Conservation (phyloP, 2,113 vertebrate species). For the Alligator sinensis region DNA sequence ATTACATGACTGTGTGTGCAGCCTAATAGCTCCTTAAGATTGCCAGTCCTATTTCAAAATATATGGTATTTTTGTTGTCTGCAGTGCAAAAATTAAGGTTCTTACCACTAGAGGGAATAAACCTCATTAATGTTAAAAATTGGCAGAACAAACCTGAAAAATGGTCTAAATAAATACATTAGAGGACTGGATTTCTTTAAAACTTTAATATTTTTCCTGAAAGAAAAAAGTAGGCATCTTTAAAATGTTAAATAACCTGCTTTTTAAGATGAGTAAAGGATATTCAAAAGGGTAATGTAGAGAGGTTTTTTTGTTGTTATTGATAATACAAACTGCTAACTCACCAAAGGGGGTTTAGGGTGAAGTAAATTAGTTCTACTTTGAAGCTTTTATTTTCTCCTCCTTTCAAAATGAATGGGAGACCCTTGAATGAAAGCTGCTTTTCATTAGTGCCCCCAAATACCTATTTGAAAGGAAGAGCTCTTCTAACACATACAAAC, state of each 20-base stretch:
- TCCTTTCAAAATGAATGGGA: conserved; percentile 78
- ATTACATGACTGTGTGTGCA: not conserved
- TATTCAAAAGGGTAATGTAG: not conserved
- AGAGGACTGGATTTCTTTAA: not conserved
- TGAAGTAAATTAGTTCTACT: conserved; percentile 84
- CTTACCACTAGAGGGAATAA: not conserved
- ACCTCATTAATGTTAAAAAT: rapidly evolving
- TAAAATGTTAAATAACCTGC: not conserved
- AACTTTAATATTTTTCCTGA: not conserved
- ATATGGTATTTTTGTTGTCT: not conserved
- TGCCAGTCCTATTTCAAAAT: not conserved
- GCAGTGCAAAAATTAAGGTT: not conserved
- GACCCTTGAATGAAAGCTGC: conserved; percentile 80
- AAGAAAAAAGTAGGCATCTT: not conserved
- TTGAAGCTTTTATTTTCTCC: conserved; percentile 84
- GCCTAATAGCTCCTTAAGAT: conserved; percentile 25
- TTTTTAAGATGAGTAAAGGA: not conserved
- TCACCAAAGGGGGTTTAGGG: conserved; percentile 71
- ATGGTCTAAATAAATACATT: not conserved
- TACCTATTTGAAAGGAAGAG: conserved; percentile 80
- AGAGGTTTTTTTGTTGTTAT: conserved; percentile 30
- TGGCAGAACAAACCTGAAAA: not conserved
- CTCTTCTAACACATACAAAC: conserved; percentile 70
- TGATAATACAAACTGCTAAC: conserved; percentile 48
- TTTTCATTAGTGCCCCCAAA: conserved; percentile 83